These are phyloP conservation scores for Danio choprae DNA, from an alignment of 2,797 vertebrate genomes.

Conservation along the genomic window DNA sequence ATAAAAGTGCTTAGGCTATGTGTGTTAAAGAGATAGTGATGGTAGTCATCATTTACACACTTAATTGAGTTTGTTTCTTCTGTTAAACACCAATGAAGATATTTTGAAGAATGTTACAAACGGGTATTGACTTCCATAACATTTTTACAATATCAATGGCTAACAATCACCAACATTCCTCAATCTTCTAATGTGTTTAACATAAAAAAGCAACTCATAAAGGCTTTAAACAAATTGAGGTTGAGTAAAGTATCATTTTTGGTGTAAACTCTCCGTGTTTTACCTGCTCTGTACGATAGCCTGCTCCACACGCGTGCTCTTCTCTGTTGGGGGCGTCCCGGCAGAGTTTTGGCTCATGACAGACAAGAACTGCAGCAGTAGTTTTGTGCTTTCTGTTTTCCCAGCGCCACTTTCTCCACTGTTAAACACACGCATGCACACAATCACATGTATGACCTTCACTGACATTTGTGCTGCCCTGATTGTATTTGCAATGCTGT, in stretches of 20 bases:
- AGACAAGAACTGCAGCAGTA: slow-evolving; percentile 91
- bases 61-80: too few relatives aligned
- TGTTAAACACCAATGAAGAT: too few relatives aligned
- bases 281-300: slow-evolving; percentile 95
- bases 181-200: too few relatives aligned
- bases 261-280: neutral
- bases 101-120: too few relatives aligned
- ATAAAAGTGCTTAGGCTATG: neutral
- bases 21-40: neutral
- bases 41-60: too few relatives aligned
- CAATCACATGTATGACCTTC: slow-evolving; percentile 32
- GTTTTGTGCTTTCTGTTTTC: slow-evolving; percentile 94
- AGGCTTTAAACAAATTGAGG: too few relatives aligned
- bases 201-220: too few relatives aligned
- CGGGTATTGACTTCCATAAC: too few relatives aligned
- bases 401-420: slow-evolving; percentile 94
- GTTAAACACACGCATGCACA: slow-evolving; percentile 43
- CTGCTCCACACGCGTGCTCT: slow-evolving; percentile 85
- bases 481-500: slow-evolving; percentile 25
- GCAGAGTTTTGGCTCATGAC: slow-evolving; percentile 91
- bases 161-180: too few relatives aligned
- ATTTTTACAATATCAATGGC: too few relatives aligned
- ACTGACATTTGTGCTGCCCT: slow-evolving; percentile 20
- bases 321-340: slow-evolving; percentile 77
- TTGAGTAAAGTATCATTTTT: neutral